These are phyloP conservation scores for Catharus fuscescens DNA, from an alignment of 2,113 vertebrate species.

Conservation along the genomic window DNA sequence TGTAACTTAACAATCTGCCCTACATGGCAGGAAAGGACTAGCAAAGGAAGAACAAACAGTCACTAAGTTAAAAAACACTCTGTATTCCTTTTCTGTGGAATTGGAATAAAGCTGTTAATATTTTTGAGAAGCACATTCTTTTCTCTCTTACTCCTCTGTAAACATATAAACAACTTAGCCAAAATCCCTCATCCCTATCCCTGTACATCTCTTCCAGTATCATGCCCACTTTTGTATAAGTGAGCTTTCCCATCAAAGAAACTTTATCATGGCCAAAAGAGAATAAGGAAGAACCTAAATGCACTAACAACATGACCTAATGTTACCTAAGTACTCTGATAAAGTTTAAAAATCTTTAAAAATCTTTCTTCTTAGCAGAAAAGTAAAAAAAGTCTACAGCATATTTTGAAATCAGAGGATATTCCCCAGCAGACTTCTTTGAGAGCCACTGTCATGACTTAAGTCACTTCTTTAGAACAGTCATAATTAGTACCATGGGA, in stretches of 20 bases:
- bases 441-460: not conserved
- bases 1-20: not conserved
- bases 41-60: not conserved
- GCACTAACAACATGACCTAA: not conserved
- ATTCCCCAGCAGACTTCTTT: not conserved
- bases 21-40: not conserved
- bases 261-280: not conserved
- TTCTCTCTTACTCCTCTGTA: not conserved
- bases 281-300: not conserved
- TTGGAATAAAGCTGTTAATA: not conserved
- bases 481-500: not conserved
- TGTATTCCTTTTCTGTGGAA: not conserved
- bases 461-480: not conserved
- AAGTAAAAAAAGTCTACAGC: not conserved
- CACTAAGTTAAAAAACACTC: not conserved
- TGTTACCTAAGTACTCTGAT: not conserved
- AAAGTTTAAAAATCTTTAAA: not conserved
- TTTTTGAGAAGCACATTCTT: not conserved
- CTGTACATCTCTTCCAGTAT: fast-evolving
- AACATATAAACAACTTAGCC: not conserved
- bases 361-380: not conserved
- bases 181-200: not conserved
- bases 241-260: not conserved
- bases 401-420: not conserved
- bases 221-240: not conserved